phyloP scores from a whole-genome alignment of 2,888 invertebrate genomes.

The Melanostoma scalare region DNA sequence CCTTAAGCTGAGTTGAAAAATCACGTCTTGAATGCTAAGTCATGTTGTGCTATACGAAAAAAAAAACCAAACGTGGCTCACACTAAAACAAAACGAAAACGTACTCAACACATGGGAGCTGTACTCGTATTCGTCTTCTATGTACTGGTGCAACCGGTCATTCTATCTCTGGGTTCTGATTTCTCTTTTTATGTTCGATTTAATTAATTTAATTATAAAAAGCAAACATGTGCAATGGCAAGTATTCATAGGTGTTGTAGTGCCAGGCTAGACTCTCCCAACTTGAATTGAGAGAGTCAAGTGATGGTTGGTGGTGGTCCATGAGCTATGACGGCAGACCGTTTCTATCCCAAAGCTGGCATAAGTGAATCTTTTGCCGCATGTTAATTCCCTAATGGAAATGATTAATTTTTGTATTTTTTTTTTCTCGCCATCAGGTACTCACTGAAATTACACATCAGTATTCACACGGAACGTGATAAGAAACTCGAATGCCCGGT shows the following conservation, averaged over 20 bases:
- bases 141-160: conserved; percentile 46
- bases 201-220: conserved; percentile 75
- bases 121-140: conserved; percentile 26
- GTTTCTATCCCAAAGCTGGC: background rate
- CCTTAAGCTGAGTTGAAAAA: conserved; percentile 45
- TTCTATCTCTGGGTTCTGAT: conserved; percentile 35
- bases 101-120: conserved; percentile 5
- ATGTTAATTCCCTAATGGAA: conserved; percentile 42
- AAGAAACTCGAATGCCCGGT: conserved; percentile 83
- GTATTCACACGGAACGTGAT: conserved; percentile 81
- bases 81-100: conserved; percentile 13
- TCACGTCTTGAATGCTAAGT: conserved; percentile 72
- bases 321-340: background rate
- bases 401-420: conserved; percentile 45
- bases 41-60: conserved; percentile 58
- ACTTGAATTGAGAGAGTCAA: conserved; percentile 21
- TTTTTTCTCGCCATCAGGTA: conserved; percentile 81
- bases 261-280: conserved; percentile 27
- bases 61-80: conserved; percentile 59
- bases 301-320: conserved; percentile 32
- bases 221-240: conserved; percentile 26
- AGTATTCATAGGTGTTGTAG: conserved; percentile 11
- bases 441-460: conserved; percentile 85
- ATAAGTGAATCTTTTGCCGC: conserved; percentile 10
- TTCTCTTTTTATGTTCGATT: conserved; percentile 54